Evolutionary conservation across 2,797 vertebrate genomes (phyloP).

Genomic region (Strix occidentalis): DNA sequence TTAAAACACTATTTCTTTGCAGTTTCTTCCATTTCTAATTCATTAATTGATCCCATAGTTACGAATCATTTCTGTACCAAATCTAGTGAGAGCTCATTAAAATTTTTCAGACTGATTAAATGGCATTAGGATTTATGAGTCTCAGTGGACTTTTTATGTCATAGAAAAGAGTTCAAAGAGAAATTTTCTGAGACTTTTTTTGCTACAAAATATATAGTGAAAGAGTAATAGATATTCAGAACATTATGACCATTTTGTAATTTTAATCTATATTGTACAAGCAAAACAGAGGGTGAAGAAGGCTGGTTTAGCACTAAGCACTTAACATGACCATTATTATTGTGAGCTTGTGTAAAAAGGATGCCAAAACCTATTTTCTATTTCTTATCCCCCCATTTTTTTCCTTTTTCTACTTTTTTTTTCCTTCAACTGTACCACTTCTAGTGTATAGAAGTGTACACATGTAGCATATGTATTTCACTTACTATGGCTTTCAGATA

Average conservation of each 20-base stretch:
- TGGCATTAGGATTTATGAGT: constrained; percentile 49
- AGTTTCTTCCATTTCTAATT: constrained; percentile 45
- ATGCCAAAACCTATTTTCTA: not conserved
- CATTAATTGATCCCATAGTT: constrained; percentile 54
- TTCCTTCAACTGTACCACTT: not conserved
- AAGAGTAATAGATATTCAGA: not conserved
- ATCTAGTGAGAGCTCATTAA: constrained; percentile 52
- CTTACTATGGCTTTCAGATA: not conserved
- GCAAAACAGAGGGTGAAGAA: not conserved
- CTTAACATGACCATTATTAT: not conserved
- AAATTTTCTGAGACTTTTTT: not conserved
- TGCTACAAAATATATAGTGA: not conserved
- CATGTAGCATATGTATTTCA: not conserved
- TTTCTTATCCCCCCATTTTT: not conserved
- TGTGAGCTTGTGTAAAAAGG: not conserved
- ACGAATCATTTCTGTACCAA: constrained; percentile 36
- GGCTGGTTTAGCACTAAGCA: not conserved
- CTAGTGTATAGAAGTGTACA: not conserved
- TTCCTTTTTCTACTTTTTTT: not conserved
- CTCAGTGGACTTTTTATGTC: constrained; percentile 31
- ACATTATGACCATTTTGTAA: not conserved
- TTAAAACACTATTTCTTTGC: constrained; percentile 35
- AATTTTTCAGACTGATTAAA: constrained; percentile 55
- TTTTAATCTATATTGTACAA: not conserved
- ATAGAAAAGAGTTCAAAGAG: constrained; percentile 9